Conservation (phyloP, 92 coral and sea anemone genomes). For the Zoanthus solanderi region DNA sequence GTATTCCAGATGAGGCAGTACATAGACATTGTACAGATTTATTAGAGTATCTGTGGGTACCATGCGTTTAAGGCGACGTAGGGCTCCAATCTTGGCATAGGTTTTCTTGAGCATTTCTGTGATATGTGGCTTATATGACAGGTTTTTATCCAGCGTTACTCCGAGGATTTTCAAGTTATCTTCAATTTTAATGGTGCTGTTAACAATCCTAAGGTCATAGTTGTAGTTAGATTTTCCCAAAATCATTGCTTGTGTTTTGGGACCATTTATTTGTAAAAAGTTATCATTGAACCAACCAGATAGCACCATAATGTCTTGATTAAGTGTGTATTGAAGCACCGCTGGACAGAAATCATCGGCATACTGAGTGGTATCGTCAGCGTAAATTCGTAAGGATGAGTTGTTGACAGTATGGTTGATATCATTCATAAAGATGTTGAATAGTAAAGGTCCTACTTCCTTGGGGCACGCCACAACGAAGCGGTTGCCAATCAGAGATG, state of each 20-base stretch:
- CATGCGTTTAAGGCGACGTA: no score
- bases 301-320: no score
- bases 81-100: no score
- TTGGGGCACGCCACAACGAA: conserved; percentile 53
- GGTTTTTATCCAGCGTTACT: not conserved
- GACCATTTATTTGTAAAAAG: not conserved
- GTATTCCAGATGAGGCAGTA: no score
- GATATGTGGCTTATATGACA: not conserved
- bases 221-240: no score
- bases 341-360: no score
- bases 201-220: no score
- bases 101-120: not conserved
- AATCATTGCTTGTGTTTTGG: no score
- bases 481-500: conserved; percentile 18
- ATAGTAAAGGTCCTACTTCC: conserved; percentile 62
- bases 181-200: no score
- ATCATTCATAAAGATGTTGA: conserved; percentile 48
- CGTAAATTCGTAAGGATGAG: conserved; percentile 46
- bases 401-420: conserved; percentile 7
- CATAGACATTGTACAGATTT: no score
- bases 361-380: conserved; percentile 47
- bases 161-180: not conserved
- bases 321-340: no score
- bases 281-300: not conserved
- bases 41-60: no score